Conservation (phyloP, 1,140 invertebrate species). For the Hydropsyche tenuis region DNA sequence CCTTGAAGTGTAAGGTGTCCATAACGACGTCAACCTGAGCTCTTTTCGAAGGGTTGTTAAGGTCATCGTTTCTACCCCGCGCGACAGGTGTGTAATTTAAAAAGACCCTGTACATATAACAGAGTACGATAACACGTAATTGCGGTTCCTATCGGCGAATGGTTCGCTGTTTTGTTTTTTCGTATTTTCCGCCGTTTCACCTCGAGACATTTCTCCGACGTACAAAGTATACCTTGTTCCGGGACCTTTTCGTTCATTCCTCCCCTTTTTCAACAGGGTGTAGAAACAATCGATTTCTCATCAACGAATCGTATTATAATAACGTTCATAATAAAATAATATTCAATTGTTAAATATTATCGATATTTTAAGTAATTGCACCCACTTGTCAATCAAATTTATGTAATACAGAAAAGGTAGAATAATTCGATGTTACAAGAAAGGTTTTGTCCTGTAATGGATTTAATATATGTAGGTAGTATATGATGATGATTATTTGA, state of each 20-base stretch:
- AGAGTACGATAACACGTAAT: slow-evolving; percentile 18
- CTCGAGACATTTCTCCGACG: slow-evolving; percentile 33
- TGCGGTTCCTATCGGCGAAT: slow-evolving; percentile 31
- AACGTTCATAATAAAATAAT: no score
- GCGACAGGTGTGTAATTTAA: slow-evolving; percentile 39
- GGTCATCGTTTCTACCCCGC: neutral
- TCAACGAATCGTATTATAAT: no score
- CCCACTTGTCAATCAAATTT: no score
- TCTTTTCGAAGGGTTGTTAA: neutral
- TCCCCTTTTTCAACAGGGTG: neutral
- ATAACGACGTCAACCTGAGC: neutral
- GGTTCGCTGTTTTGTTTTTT: neutral
- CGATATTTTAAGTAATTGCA: no score
- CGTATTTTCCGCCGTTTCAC: slow-evolving; percentile 4
- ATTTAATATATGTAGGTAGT: no score
- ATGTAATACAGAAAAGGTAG: no score
- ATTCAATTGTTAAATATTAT: no score
- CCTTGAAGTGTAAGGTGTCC: neutral
- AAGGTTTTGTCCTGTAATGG: no score
- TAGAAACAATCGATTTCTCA: no score
- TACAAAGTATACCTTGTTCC: slow-evolving; percentile 16
- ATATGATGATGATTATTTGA: no score
- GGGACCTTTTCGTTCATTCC: neutral
- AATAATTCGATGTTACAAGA: no score
- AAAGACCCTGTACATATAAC: slow-evolving; percentile 18